Evolutionary conservation across 30 jellyfish, hydroid and myxozoan genomes (phyloP), one percentile per base, ranked within the genome.

Genomic region (Haliclystus octoradiatus): DNA sequence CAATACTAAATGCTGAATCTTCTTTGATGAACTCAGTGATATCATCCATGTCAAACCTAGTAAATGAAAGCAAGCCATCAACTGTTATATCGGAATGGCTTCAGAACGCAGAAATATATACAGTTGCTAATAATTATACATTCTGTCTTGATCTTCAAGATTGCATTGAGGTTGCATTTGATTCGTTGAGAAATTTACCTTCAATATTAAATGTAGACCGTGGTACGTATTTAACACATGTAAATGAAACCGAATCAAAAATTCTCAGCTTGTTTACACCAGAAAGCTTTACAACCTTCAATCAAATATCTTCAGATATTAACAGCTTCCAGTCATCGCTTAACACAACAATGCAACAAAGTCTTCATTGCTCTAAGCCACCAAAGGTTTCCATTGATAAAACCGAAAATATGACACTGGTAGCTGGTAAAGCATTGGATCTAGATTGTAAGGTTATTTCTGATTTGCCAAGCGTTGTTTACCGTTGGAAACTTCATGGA

Each of bases 111-210:
- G 82, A 71, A 1, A 14, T 71, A 12, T 51, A 26, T 1, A 71
- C 82, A 24, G 76, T 26, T 63, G 27, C 49, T n/a, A 71, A 60
- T 57, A 71, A 71, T 1, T 32, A 23, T 23, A 27, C 82, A 0
- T 12, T 52, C 49, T 71, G 82, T 32, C 47, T 63, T 71, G 81
- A 40, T 12, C 53, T 50, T 33, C 7, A 24, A 3, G 82, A 71
- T 71, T 71, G 82, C 47, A 62, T 57, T n/a, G 66, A 57, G 0
- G 60, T 32, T 31, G 69, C 82, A 12, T 50, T 51, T 34, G 31
- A 31, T 15, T 28, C 49, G 50, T n/a, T 71, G 24, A 26, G 77
- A 15, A 34, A 69, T 33, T n/a, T 69, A 25, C 72, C 79, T 3
- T 31, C 27, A 25, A 27, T 27, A 13, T 13, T 23, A 15, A 19